Evolutionary conservation across 2,888 invertebrate genomes (phyloP).

Genomic region (Artemia sinica): DNA sequence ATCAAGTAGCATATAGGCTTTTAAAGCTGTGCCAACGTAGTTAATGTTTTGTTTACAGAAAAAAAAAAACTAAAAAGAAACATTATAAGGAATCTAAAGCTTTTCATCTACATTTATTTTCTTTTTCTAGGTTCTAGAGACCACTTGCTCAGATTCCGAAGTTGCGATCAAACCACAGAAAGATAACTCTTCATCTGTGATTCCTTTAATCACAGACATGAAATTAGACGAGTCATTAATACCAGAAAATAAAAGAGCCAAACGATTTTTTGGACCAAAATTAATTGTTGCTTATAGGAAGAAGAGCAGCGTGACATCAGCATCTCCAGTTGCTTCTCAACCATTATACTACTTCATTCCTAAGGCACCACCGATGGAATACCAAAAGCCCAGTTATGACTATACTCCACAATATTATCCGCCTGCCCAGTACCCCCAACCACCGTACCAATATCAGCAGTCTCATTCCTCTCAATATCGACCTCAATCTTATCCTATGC

Average conservation of each 20-base stretch:
- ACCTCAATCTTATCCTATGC: background rate
- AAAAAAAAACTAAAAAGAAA: too few species aligned
- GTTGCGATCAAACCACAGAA: too few species aligned
- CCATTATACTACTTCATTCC: constrained; percentile 8
- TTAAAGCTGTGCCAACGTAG: too few species aligned
- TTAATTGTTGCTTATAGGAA: constrained; percentile 1
- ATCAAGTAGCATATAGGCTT: too few species aligned
- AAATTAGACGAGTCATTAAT: too few species aligned
- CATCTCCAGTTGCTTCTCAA: background rate
- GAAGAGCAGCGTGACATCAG: constrained; percentile 1
- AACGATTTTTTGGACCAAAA: background rate
- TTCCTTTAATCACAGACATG: too few species aligned
- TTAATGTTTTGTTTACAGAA: too few species aligned
- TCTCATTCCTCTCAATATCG: background rate
- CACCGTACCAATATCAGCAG: background rate
- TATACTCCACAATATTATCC: background rate
- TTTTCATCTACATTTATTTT: too few species aligned
- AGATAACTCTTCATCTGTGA: too few species aligned
- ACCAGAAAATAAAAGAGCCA: background rate
- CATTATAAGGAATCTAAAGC: too few species aligned
- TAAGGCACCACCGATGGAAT: background rate
- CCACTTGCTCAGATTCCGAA: too few species aligned
- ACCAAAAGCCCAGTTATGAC: background rate
- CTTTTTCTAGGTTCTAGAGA: too few species aligned
- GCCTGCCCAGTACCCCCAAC: background rate